Base-by-base conservation (phyloP, 2,888 invertebrate species). In the Dilophus febrilis region DNA sequence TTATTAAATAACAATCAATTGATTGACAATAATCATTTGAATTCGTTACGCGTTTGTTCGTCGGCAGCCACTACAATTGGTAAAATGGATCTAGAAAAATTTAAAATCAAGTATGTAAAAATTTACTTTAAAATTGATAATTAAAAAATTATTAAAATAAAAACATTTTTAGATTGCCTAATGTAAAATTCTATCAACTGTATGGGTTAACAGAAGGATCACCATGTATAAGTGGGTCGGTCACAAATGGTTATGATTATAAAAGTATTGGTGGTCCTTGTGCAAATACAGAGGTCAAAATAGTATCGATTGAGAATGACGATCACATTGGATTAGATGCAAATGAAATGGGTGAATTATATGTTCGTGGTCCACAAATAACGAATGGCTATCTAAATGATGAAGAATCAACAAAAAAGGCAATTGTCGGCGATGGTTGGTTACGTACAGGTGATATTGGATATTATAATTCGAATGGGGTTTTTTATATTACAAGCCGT, bases 361-460 rank as follows among this genome's bases (percentile, higher is more conserved):
- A 75, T 40, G 60, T 84, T 1, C 70, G 72, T 42, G 86, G 87
- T 0, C 84, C 85, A 0, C 83, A 85, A 59, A 72, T 86, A 1
- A 87, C 86, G 83, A 65, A 69, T 43, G 82, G 84, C 0, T 90
- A 90, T 55, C 69, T 71, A 45, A 72, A 82, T 46, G 80, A 82
- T 51, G 72, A 74, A 2, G 64, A 78, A 53, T 85, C 82, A 2
- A 88, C 79, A 7, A 61, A 65, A 11, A 71, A 77, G 7, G 69
- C 70, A 8, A 72, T 87, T 45, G 68, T 82, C 37, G 66, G 68
- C 31, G 80, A 77, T 4, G 41, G 68, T 65, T 88, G 86, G 85
- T 64, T 84, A 13, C 72, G 72, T 51, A 72, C 77, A 16, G 82
- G 82, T 13, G 77, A 87, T 53, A 55, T 84, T 37, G 78, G 68